phyloP scores from a whole-genome alignment of 64 coral and sea anemone genomes.

The Hydrozoanthus tunicans region DNA sequence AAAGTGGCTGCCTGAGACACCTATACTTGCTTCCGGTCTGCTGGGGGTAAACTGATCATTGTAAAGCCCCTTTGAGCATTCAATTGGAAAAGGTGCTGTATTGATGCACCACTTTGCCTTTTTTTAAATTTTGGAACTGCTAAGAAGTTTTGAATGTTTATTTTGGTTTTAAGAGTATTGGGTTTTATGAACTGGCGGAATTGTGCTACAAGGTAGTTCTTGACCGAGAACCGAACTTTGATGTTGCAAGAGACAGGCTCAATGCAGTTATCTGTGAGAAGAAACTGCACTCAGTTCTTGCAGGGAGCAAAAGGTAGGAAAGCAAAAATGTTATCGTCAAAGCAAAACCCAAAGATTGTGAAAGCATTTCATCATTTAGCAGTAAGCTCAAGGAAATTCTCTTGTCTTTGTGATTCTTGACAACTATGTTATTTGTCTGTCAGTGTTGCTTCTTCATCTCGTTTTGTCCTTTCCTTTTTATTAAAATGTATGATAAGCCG shows the following conservation, averaged over 20 bases:
- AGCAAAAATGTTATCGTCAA: not conserved
- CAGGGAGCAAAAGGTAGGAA: conserved; percentile 4
- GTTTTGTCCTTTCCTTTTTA: no score
- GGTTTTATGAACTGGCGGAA: conserved; percentile 20
- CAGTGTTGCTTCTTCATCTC: no score
- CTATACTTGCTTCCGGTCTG: no score
- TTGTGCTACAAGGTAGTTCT: conserved; percentile 23
- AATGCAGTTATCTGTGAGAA: conserved; percentile 49
- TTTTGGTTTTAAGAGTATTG: conserved; percentile 22
- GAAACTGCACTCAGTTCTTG: conserved; percentile 4
- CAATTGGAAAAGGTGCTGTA: no score
- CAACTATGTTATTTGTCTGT: no score
- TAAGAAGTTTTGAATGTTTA: not conserved
- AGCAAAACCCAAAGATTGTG: not conserved
- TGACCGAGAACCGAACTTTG: conserved; percentile 33
- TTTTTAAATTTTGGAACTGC: not conserved
- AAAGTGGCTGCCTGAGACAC: no score
- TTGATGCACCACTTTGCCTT: no score
- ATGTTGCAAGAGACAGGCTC: conserved; percentile 48
- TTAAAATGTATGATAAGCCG: no score
- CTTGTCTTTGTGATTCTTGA: not conserved
- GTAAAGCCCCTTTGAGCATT: no score
- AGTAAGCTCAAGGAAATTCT: no score
- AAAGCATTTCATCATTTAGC: no score
- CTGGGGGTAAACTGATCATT: no score